Evolutionary conservation across 1,140 invertebrate species (phyloP), one percentile per base, ranked within the genome.

Genomic region (Aporrectodea caliginosa): DNA sequence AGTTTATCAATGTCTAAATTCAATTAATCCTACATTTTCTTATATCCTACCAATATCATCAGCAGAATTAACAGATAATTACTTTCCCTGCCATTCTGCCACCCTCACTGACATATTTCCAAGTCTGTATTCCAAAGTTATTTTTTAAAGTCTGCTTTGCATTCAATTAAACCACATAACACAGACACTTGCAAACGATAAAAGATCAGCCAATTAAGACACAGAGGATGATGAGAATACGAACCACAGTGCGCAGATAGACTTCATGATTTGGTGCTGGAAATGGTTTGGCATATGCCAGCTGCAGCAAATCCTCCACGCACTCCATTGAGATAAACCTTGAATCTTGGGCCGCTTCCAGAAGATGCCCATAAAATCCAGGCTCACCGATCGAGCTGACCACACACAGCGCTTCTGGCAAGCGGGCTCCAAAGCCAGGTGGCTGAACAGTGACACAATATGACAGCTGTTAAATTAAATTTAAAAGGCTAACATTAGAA

Each of bases 341-440:
- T 29, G 85, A 82, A 75, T 82, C 73, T 83, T 88, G 85, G 33
- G 93, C 88, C 86, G 93, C 92, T 85, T 91, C 87, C 31, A 94
- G 85, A 2, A 93, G 88, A 91, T 92, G 76, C 83, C 91, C 91
- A 85, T 93, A 93, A 86, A 93, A 93, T 34, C 90, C 90, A 75
- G 91, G 91, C 0, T 92, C 92, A 85, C 92, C 90, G 83, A 92
- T 90, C 80, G 91, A 90, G 33, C 92, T 92, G 27, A 94, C 90
- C 16, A 94, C 89, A 85, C 93, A 94, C 82, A 94, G 93, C 43
- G 92, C 92, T 68, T 94, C 90, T 16, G 93, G 93, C n/a, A 94
- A 88, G 85, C 92, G 92, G 1, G 91, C 22, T 12, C 43, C 43
- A 58, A 22, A 58, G 6, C 43, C 43, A 58, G 43, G 43, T 22